Percentiles rank a stretch among this genome's conserved stretches.
These are phyloP conservation scores for Frankliniella fusca DNA, from an alignment of 2,888 invertebrate species.

Conservation along the genomic window DNA sequence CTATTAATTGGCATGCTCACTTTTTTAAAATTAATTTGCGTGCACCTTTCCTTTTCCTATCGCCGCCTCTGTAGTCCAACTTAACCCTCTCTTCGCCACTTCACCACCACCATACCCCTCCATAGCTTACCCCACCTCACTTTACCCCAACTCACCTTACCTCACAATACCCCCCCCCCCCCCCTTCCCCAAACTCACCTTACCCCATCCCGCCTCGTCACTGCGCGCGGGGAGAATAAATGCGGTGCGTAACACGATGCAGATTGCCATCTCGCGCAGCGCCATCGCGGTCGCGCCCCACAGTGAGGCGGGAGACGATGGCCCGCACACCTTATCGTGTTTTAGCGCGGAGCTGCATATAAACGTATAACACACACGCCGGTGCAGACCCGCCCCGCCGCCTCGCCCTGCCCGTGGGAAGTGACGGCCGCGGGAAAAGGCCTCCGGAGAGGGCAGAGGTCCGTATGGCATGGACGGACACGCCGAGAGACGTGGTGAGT, in stretches of 20 bases:
- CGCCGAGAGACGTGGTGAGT: background rate
- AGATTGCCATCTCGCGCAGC: background rate
- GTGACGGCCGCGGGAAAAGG: background rate
- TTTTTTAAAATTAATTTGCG: no score
- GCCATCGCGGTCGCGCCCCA: background rate
- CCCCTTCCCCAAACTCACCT: background rate
- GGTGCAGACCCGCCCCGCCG: background rate
- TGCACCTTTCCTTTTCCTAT: no score
- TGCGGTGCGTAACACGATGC: constrained; percentile 1
- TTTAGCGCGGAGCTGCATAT: background rate
- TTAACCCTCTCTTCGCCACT: no score
- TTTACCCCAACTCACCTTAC: background rate
- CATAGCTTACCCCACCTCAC: no score
- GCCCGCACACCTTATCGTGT: background rate
- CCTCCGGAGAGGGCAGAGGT: background rate
- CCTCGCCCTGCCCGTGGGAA: background rate
- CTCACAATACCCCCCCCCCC: background rate
- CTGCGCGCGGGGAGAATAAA: background rate
- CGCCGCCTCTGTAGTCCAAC: no score
- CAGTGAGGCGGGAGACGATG: background rate
- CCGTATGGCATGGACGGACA: background rate
- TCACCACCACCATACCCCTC: no score
- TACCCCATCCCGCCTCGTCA: constrained; percentile 13
- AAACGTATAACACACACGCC: background rate
- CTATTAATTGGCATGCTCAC: no score